Percentiles rank a stretch among this genome's conserved stretches.
Conservation (phyloP, 2,113 vertebrate species). For the Mirza zaza region DNA sequence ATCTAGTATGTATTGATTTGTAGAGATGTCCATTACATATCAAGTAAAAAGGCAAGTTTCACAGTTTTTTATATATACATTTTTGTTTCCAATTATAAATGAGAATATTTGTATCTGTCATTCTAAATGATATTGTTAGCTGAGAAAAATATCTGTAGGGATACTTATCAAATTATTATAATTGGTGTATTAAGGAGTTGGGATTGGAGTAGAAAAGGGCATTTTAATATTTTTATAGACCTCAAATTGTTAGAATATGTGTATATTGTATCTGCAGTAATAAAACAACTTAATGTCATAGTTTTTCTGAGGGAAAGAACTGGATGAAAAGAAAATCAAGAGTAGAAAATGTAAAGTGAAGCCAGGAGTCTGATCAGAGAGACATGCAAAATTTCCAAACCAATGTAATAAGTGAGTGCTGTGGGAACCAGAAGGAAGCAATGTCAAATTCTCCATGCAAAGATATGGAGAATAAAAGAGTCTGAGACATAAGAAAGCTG, state of each 20-base stretch:
- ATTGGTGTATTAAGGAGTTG: not conserved
- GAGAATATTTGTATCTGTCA: not conserved
- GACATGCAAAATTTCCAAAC: not conserved
- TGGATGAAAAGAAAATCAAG: not conserved
- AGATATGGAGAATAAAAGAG: not conserved
- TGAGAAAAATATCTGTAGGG: not conserved
- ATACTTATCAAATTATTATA: not conserved
- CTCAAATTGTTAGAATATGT: not conserved
- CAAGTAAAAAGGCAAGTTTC: not conserved
- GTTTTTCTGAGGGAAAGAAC: not conserved
- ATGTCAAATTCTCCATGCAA: not conserved
- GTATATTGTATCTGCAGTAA: not conserved
- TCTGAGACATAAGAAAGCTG: not conserved
- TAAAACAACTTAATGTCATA: not conserved
- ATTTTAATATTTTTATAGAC: not conserved
- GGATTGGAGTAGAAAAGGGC: not conserved
- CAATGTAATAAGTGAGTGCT: not conserved
- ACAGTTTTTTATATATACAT: not conserved
- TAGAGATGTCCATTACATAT: not conserved
- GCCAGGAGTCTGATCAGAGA: not conserved
- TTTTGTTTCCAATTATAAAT: not conserved
- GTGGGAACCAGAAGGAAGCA: not conserved
- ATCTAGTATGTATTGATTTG: not conserved
- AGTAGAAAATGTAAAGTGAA: not conserved
- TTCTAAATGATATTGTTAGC: not conserved